These are phyloP conservation scores for Phylloscopus collybita DNA, from an alignment of 2,797 vertebrate species.

Conservation along the genomic window DNA sequence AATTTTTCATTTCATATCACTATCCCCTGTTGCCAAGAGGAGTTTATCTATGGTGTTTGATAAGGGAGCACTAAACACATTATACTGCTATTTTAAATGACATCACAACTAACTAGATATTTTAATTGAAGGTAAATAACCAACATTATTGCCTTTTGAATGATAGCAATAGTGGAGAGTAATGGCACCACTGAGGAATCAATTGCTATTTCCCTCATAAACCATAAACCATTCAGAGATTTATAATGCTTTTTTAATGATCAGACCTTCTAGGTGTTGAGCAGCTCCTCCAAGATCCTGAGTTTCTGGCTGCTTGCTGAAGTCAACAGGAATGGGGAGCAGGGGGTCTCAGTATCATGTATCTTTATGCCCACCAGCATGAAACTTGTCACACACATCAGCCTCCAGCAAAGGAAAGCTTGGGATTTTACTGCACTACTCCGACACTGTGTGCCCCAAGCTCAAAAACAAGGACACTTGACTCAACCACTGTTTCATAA, in stretches of 20 bases:
- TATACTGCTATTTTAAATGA: slow-evolving; percentile 68
- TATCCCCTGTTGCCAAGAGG: slow-evolving; percentile 36
- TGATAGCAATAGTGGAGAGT: slow-evolving; percentile 67
- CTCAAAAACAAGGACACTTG: background rate
- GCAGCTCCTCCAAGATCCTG: slow-evolving; percentile 40
- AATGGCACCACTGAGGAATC: slow-evolving; percentile 68
- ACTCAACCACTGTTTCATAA: slow-evolving; percentile 2
- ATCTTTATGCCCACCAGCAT: background rate
- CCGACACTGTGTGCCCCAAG: background rate
- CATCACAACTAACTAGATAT: slow-evolving; percentile 72
- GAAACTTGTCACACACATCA: background rate
- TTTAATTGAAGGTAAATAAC: slow-evolving; percentile 75
- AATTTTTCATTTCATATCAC: slow-evolving; percentile 54
- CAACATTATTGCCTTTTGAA: slow-evolving; percentile 70
- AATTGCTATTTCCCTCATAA: slow-evolving; percentile 68
- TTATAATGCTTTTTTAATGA: slow-evolving; percentile 72
- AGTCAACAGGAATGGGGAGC: background rate
- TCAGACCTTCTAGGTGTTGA: slow-evolving; percentile 58
- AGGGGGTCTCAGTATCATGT: background rate
- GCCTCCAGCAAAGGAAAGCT: background rate
- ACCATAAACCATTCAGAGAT: slow-evolving; percentile 69
- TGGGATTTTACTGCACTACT: background rate
- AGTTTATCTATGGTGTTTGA: slow-evolving; percentile 59
- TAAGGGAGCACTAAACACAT: slow-evolving; percentile 67
- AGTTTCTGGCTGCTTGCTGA: slow-evolving; percentile 44